These are phyloP conservation scores for Eonycteris spelaea DNA, from an alignment of 2,113 vertebrate species.

Conservation along the genomic window DNA sequence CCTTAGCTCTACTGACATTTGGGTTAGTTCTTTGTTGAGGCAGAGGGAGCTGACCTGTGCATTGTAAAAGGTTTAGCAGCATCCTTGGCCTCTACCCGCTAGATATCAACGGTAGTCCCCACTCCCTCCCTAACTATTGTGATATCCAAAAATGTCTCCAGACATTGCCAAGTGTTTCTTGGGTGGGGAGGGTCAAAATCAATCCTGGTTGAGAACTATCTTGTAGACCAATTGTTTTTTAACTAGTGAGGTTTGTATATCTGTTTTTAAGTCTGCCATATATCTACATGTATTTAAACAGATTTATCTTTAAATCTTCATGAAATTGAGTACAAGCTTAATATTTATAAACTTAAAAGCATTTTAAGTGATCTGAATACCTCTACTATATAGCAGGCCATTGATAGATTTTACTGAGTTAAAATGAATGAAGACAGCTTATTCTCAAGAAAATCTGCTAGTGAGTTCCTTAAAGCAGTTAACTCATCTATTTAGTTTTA, in stretches of 20 bases:
- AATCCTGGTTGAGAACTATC: not conserved
- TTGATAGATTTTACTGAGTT: not conserved
- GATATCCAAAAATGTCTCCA: not conserved
- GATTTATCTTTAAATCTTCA: not conserved
- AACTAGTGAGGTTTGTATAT: not conserved
- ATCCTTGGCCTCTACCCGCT: not conserved
- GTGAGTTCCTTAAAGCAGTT: not conserved
- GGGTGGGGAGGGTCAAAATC: not conserved
- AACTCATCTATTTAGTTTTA: not conserved
- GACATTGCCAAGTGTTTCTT: not conserved
- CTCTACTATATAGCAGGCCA: not conserved
- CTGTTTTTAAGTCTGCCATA: not conserved
- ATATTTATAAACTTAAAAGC: not conserved
- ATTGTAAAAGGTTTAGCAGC: not conserved
- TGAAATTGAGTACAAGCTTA: not conserved
- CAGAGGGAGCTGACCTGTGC: not conserved
- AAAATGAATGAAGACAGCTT: not conserved
- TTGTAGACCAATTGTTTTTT: not conserved
- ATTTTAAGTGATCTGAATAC: not conserved
- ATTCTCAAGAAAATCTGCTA: not conserved
- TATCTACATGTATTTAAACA: not conserved
- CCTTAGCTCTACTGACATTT: not conserved
- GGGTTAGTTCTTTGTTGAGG: not conserved
- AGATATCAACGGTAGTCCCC: not conserved
- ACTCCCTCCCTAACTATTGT: not conserved